Conservation (phyloP, 2,113 vertebrate species). For the Noturus placidus region DNA sequence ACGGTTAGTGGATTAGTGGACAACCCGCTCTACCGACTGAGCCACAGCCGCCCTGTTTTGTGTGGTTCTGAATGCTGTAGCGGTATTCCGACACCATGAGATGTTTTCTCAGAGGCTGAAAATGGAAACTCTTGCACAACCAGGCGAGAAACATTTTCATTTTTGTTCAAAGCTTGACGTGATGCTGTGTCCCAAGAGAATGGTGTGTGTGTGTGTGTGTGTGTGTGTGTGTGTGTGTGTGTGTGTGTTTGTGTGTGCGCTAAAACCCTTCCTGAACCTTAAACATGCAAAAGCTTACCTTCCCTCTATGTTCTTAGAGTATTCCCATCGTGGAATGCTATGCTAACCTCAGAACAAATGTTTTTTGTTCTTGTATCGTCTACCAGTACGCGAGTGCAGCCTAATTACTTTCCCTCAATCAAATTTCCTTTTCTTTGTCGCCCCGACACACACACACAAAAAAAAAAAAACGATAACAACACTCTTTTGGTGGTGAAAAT, state of each 20-base stretch:
- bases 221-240: conserved; percentile 1
- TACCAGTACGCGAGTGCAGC: not conserved
- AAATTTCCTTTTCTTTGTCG: conserved; percentile 40
- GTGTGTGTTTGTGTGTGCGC: not conserved
- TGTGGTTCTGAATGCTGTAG: not conserved
- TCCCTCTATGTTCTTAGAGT: too few species aligned
- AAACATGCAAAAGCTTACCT: not conserved
- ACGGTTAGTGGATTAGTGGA: too few species aligned
- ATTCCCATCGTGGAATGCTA: too few species aligned
- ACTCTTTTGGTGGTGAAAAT: conserved; percentile 41
- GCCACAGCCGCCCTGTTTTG: too few species aligned
- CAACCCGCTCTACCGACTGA: too few species aligned
- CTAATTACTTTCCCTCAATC: conserved; percentile 47
- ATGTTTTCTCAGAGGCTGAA: not conserved
- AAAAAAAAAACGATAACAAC: conserved; percentile 21
- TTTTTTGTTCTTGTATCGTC: conserved; percentile 3
- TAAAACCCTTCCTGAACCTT: not conserved
- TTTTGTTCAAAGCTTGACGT: not conserved
- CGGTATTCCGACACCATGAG: not conserved
- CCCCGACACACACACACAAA: not conserved
- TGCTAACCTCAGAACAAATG: not conserved
- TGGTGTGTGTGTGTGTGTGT: not conserved
- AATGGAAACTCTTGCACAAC: not conserved
- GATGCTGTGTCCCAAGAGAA: not conserved
- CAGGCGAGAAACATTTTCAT: not conserved